Base-by-base conservation (phyloP, 2,888 invertebrate genomes). In the Rhagonycha lutea region DNA sequence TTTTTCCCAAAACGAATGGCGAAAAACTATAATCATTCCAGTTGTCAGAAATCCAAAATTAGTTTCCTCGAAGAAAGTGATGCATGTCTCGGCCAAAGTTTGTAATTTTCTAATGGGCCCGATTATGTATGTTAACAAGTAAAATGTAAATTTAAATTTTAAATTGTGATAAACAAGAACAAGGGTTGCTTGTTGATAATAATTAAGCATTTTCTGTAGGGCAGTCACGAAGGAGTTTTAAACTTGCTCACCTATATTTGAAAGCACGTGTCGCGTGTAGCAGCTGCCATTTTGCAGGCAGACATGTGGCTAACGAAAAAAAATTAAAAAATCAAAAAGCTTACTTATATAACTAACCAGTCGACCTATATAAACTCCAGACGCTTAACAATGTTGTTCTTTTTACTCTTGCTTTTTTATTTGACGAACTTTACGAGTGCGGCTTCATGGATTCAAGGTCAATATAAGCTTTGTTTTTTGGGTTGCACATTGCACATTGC, bases 351-450 rank as follows among this genome's bases (percentile, higher is more conserved):
- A 81, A 82, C 82, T 80, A 81, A 82, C 82, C 80, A 81, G 82
- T 83, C 81, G 83, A 83, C 83, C 83, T 87, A 87, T 86, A 87
- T 87, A 86, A 83, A 86, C 85, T 86, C 86, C 86, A 87, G 87
- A 87, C 86, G 85, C 82, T 81, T 81, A 86, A 84, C 84, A 86
- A 87, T 87, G 87, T 85, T 79, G 83, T 80, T 69, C 61, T 74
- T 69, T 70, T 77, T 70, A 74, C 78, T 74, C 73, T 73, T 24
- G 70, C 77, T 67, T 68, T 80, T 80, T 81, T 82, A 80, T 80
- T 72, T 71, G 75, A 81, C 79, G 78, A 81, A 82, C 82, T 83
- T 83, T 82, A 81, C 81, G 83, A 80, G 82, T 78, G 79, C 80
- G 79, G 75, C 81, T 82, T 79, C 73, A 76, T 74, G 72, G 70